These are phyloP conservation scores for Rambutsinella grinnellia DNA, from an alignment of 2,888 invertebrate species.

Conservation along the genomic window DNA sequence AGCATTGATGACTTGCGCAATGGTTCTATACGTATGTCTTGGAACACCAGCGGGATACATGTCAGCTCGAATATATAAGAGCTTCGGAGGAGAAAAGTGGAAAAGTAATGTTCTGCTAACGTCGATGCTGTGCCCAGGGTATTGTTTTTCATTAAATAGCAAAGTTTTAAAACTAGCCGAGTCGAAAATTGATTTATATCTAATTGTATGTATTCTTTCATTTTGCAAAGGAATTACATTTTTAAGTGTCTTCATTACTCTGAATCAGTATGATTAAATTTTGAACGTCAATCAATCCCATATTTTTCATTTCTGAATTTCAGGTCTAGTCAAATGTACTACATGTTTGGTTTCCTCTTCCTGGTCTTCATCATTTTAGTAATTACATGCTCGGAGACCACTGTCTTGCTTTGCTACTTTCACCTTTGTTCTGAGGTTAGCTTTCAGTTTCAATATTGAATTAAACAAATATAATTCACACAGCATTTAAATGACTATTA, in stretches of 20 bases:
- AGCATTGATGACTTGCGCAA: constrained; percentile 97
- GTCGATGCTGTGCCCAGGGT: constrained; percentile 97
- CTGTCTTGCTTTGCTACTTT: constrained; percentile 97
- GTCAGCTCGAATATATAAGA: constrained; percentile 97
- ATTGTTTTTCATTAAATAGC: too few relatives aligned
- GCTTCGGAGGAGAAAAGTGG: constrained; percentile 99
- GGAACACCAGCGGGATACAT: constrained; percentile 98
- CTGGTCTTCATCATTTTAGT: constrained; percentile 97
- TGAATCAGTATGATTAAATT: too few relatives aligned
- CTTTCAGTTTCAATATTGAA: too few relatives aligned
- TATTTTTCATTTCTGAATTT: constrained; percentile 60
- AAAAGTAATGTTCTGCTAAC: constrained; percentile 97
- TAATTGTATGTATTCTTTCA: too few relatives aligned
- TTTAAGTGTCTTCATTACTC: too few relatives aligned
- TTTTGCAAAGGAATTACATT: too few relatives aligned
- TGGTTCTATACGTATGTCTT: constrained; percentile 96
- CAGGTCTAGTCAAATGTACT: constrained; percentile 93
- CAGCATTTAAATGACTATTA: too few relatives aligned
- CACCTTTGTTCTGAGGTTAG: constrained; percentile 96
- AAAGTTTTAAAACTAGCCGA: too few relatives aligned
- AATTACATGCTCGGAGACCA: constrained; percentile 99
- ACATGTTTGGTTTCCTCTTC: constrained; percentile 99
- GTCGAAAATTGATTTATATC: too few relatives aligned
- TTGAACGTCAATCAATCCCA: not conserved
- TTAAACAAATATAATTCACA: too few relatives aligned